A percentile compares a stretch with the other conserved stretches of the same genome.
These are phyloP conservation scores for Saguinus imperator DNA, from an alignment of 2,113 vertebrate species.

Conservation along the genomic window DNA sequence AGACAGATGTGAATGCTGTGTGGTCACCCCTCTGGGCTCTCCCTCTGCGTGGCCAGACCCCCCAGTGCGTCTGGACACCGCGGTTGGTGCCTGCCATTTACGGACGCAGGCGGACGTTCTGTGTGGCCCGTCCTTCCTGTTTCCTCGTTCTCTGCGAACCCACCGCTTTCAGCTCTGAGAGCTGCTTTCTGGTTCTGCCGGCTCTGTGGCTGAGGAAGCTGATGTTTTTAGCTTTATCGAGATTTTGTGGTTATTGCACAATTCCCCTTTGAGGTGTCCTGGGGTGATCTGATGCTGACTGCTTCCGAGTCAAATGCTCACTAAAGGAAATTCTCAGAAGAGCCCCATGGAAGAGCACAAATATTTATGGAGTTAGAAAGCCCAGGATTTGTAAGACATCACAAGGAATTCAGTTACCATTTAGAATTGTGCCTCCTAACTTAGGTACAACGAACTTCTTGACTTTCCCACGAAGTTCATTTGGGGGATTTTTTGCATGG, in stretches of 20 bases:
- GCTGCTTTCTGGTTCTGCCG: neutral
- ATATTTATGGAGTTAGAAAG: neutral
- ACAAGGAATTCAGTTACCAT: no score
- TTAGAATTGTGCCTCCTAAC: neutral
- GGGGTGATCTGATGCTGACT: neutral
- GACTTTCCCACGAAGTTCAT: neutral
- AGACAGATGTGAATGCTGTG: no score
- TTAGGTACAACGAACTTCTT: neutral
- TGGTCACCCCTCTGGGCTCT: neutral
- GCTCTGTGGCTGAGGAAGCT: no score
- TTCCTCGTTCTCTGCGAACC: neutral
- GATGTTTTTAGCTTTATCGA: neutral
- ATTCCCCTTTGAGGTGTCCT: no score
- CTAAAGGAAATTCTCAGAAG: neutral
- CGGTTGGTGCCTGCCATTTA: no score
- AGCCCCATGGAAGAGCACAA: neutral
- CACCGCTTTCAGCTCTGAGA: neutral
- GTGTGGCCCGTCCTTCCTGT: neutral
- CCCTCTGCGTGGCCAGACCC: neutral
- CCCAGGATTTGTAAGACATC: neutral
- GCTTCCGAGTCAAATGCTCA: neutral
- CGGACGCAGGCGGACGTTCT: neutral
- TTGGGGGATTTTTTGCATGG: neutral
- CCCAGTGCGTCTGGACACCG: neutral
- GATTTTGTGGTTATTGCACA: neutral